Conservation (phyloP, 2,888 invertebrate species). For the Rhogogaster chlorosoma region DNA sequence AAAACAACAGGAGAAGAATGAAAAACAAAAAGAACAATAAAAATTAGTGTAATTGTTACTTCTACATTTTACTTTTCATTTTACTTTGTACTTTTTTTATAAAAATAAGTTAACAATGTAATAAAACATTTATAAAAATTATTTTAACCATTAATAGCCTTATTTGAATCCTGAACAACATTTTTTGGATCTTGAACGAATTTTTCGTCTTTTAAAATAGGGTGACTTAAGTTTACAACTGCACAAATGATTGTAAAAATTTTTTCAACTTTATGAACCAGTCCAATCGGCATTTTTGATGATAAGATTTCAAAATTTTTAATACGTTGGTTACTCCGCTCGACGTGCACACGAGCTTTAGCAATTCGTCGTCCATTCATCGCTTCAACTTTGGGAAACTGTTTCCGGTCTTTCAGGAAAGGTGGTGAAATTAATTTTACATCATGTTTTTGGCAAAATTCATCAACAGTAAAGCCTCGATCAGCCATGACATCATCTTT, state of each 20-base stretch:
- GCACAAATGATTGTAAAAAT: constrained; percentile 41
- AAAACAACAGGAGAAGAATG: not conserved
- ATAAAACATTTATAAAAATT: constrained; percentile 32
- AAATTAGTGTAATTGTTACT: constrained; percentile 12
- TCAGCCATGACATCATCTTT: constrained; percentile 55
- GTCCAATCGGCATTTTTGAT: constrained; percentile 28
- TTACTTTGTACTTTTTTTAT: constrained; percentile 15
- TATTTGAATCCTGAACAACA: constrained; percentile 25
- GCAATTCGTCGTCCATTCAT: constrained; percentile 18
- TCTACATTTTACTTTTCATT: constrained; percentile 19
- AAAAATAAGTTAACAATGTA: constrained; percentile 18
- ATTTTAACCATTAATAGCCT: constrained; percentile 18
- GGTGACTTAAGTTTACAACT: constrained; percentile 32
- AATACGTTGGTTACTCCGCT: constrained; percentile 28
- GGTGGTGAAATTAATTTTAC: constrained; percentile 44
- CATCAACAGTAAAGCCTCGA: constrained; percentile 53
- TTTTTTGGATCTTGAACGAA: constrained; percentile 27
- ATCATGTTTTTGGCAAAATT: constrained; percentile 55
- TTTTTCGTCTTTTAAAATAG: constrained; percentile 27
- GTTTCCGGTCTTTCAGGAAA: constrained; percentile 32
- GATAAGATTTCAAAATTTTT: constrained; percentile 32
- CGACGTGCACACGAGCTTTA: constrained; percentile 27
- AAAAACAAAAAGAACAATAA: constrained; percentile 25
- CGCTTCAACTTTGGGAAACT: constrained; percentile 58
- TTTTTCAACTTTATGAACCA: constrained; percentile 28